Evolutionary conservation across 2,888 invertebrate genomes (phyloP), one percentile per base, ranked within the genome.

Genomic region (Aspidiotus rigidus): DNA sequence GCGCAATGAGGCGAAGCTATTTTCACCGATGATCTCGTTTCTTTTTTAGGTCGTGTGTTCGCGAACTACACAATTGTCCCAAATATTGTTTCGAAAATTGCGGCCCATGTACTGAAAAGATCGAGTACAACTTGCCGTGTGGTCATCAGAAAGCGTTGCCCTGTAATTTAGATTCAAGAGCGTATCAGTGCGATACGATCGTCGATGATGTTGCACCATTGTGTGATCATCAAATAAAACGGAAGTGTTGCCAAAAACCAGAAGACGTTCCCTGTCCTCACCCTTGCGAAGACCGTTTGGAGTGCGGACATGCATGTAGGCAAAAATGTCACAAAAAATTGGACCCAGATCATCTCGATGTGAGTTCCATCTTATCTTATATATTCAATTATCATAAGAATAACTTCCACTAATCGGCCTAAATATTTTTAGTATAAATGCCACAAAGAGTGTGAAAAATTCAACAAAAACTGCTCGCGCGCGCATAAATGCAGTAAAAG

Each of bases 251-350:
- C 54, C 49, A 64, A 39, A 28, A 77, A 70, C 59, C 74, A 5
- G 74, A 77, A 0, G 69, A 72, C 0, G 79, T 80, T 41, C 64
- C 55, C 10, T 84, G 84, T 75, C 74, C 75, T 2, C 74, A 77
- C 66, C 78, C 77, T 0, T 87, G 87, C 75, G 79, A 80, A 59
- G 76, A 77, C 41, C 79, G 83, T 41, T 78, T 86, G 39, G 76
- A 77, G 15, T 88, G 85, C 76, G 87, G 87, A 0, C 89, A 89
- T 76, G 77, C 78, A 1, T 89, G 88, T 76, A 72, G 62, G 2
- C 76, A 73, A 62, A 75, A 71, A 0, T 88, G 88, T 75, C 87
- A 88, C 75, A 79, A 82, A 39, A 76, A 75, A 1, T 75, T 81
- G 41, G 85, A 85, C 76, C 84, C 84, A 0, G 80, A 85, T 69